phyloP scores from a whole-genome alignment of 2,888 invertebrate species.

The Melipona bicolor region DNA sequence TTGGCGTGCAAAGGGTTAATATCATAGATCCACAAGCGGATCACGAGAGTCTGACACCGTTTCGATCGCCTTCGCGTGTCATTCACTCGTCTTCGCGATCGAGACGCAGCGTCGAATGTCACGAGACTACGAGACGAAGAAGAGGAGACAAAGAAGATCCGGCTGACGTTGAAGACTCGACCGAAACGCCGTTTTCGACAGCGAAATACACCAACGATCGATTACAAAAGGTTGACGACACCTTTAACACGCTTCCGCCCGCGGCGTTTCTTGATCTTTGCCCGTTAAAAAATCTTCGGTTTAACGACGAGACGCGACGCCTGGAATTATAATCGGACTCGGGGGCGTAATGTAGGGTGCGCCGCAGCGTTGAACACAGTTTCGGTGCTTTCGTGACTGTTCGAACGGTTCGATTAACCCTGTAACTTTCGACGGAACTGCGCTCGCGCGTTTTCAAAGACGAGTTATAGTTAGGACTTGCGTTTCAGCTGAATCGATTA shows the following conservation, averaged over 20 bases:
- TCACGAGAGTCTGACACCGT: slow-evolving; percentile 29
- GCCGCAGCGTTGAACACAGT: slow-evolving; percentile 7
- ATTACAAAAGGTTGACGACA: slow-evolving; percentile 64
- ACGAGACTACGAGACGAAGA: slow-evolving; percentile 21
- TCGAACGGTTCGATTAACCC: slow-evolving; percentile 7
- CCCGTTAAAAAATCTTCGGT: slow-evolving; percentile 61
- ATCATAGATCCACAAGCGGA: slow-evolving; percentile 18
- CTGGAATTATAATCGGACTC: slow-evolving; percentile 33
- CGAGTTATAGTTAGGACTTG: too few relatives aligned
- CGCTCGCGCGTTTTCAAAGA: neutral
- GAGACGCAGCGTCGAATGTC: slow-evolving; percentile 40
- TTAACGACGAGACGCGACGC: slow-evolving; percentile 37
- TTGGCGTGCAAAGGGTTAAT: too few relatives aligned
- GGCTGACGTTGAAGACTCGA: slow-evolving; percentile 35
- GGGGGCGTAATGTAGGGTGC: slow-evolving; percentile 36
- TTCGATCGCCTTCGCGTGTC: slow-evolving; percentile 9
- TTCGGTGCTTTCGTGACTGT: slow-evolving; percentile 16
- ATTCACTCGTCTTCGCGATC: too few relatives aligned
- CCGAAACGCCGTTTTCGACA: slow-evolving; percentile 37
- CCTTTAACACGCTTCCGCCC: slow-evolving; percentile 36
- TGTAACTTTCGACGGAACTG: neutral
- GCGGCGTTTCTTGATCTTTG: slow-evolving; percentile 65
- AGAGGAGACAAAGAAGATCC: slow-evolving; percentile 21
- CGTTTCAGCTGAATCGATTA: too few relatives aligned
- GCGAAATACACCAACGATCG: slow-evolving; percentile 21